These are phyloP conservation scores for Calcarius ornatus DNA, from an alignment of 2,113 vertebrate species.

Conservation along the genomic window DNA sequence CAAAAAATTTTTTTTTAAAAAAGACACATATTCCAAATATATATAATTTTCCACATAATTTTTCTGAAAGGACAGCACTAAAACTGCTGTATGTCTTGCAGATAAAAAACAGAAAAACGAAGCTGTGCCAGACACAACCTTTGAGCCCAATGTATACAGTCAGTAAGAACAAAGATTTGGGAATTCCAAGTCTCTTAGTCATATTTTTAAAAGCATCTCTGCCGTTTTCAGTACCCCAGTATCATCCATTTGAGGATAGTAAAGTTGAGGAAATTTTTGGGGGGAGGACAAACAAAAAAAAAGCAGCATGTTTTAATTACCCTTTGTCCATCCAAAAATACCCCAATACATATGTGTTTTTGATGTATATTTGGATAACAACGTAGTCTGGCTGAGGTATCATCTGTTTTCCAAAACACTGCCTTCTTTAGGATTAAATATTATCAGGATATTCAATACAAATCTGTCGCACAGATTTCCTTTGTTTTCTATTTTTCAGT, in stretches of 20 bases:
- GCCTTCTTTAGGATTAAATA: constrained; percentile 16
- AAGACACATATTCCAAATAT: neutral
- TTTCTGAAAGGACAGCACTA: neutral
- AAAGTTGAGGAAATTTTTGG: neutral
- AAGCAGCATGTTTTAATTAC: neutral
- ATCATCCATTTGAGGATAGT: neutral
- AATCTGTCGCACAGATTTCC: constrained; percentile 27
- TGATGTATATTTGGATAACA: constrained; percentile 30
- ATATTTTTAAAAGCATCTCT: neutral
- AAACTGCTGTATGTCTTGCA: neutral
- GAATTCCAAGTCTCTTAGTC: neutral
- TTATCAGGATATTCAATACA: constrained; percentile 13
- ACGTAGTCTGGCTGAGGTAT: neutral
- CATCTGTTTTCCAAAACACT: constrained; percentile 56
- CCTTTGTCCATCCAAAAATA: neutral
- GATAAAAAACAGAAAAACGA: neutral
- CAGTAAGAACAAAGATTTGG: neutral
- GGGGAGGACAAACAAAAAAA: neutral
- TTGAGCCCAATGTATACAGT: neutral
- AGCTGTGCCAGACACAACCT: neutral
- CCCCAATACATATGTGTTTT: neutral
- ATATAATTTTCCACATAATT: neutral
- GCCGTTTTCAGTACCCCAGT: neutral
- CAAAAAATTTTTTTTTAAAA: no score
- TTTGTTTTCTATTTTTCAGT: neutral